Evolutionary conservation across 2,797 vertebrate species (phyloP), one percentile per base, ranked within the genome.

Genomic region (Trematomus bernacchii): DNA sequence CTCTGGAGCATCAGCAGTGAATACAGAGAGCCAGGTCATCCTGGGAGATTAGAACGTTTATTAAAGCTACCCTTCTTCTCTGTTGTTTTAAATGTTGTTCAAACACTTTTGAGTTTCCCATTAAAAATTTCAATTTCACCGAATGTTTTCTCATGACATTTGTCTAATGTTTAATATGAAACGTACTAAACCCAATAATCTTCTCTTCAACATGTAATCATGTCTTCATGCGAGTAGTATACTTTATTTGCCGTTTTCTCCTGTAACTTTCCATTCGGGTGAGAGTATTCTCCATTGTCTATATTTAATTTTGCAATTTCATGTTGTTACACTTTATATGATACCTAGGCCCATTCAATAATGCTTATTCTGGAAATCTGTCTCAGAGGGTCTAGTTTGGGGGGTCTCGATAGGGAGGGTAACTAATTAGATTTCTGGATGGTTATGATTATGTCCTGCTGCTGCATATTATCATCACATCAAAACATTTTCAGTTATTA

Each of bases 371-470:
- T 73, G 75, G 37, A 76, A 81, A 67, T 64, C 75, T 69, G 72
- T 72, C 83, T 72, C 73, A 43, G n/a, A 54, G 60, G 69, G 64
- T 50, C 54, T 47, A 23, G 48, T 71, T 81, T 82, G 67, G 80
- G 77, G 80, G 83, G 84, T 84, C 83, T 68, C 80, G 63, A 89
- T 81, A 74, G 47, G 53, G 73, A 71, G 57, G 60, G 79, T 67
- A 76, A 73, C 83, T 84, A 78, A 87, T 91, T 85, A 64, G 30
- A 76, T 81, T 87, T 83, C 68, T 65, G 64, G 86, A 73, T 69
- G 66, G 55, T 51, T 65, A 4, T 77, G 70, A 82, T 73, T 80
- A 50, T 66, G 55, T 80, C 73, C 58, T n/a, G 52, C 59, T 82
- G 63, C 67, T 77, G 62, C 69, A 62, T 44, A 69, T n/a, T 66